Evolutionary conservation across 1,140 invertebrate species (phyloP).

Genomic region (Helicoverpa zea): DNA sequence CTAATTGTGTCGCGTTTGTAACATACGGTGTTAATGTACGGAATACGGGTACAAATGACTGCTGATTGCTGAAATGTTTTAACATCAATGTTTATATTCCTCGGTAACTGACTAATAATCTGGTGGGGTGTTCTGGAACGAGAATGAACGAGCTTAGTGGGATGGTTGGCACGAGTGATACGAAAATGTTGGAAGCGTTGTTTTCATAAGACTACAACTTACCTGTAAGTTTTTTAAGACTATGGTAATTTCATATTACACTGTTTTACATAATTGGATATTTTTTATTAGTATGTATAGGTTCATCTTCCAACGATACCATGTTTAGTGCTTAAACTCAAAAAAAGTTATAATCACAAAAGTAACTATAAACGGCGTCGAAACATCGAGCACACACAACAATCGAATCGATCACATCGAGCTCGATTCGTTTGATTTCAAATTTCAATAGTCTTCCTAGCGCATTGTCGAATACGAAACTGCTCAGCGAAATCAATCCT

Average conservation of each 20-base stretch:
- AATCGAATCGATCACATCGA: neutral
- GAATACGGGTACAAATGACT: constrained; percentile 48
- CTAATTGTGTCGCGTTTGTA: constrained; percentile 52
- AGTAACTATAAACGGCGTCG: neutral
- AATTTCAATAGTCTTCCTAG: constrained; percentile 25
- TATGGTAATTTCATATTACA: neutral
- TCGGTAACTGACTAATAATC: constrained; percentile 1
- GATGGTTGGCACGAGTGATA: neutral
- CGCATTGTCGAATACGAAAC: constrained; percentile 7
- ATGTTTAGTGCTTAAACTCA: neutral
- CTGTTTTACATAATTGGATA: neutral
- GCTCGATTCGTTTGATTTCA: constrained; percentile 26
- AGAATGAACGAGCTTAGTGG: neutral
- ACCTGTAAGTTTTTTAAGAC: no score
- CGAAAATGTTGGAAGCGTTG: neutral
- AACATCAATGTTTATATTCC: constrained; percentile 29
- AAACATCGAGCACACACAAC: neutral
- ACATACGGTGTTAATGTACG: constrained; percentile 57
- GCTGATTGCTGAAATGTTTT: constrained; percentile 42
- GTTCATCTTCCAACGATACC: neutral
- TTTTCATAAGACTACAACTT: no score
- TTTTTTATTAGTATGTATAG: no score
- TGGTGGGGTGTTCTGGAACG: neutral
- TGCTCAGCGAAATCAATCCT: constrained; percentile 32
- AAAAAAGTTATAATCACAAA: neutral